Conservation (phyloP, 2,888 invertebrate genomes). For the Plemyria rubiginata region DNA sequence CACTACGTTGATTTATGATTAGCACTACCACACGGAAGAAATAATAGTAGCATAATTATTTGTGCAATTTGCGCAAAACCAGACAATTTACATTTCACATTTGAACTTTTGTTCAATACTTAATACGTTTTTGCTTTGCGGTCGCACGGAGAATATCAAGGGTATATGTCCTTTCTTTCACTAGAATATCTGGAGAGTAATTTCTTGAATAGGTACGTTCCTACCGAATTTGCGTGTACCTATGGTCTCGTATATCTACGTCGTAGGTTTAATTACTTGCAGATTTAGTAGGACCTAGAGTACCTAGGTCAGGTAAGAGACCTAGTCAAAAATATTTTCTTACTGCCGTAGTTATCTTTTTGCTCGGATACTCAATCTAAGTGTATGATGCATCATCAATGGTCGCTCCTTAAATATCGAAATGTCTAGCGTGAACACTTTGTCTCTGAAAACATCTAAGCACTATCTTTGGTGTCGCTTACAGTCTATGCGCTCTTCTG, state of each 20-base stretch:
- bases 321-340: too few species aligned
- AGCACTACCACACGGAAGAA: too few species aligned
- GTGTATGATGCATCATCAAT: too few species aligned
- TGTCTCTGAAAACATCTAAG: neutral
- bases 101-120: slow-evolving; percentile 17
- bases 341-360: too few species aligned
- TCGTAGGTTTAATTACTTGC: too few species aligned
- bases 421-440: neutral
- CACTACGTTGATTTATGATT: too few species aligned
- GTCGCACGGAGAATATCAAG: slow-evolving; percentile 43
- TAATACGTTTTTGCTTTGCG: slow-evolving; percentile 23
- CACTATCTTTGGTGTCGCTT: slow-evolving; percentile 1
- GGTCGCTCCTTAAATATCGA: neutral
- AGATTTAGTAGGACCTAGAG: too few species aligned
- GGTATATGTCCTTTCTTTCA: slow-evolving; percentile 26
- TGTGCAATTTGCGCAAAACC: slow-evolving; percentile 1
- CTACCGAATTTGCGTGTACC: too few species aligned
- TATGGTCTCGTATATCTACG: too few species aligned
- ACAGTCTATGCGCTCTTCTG: slow-evolving; percentile 15
- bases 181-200: slow-evolving; percentile 31
- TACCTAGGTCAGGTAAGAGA: too few species aligned
- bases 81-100: slow-evolving; percentile 1
- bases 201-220: neutral
- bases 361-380: too few species aligned
- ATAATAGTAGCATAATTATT: too few species aligned